Conservation (phyloP, 2,113 vertebrate species). For the Bujurquina vittata region DNA sequence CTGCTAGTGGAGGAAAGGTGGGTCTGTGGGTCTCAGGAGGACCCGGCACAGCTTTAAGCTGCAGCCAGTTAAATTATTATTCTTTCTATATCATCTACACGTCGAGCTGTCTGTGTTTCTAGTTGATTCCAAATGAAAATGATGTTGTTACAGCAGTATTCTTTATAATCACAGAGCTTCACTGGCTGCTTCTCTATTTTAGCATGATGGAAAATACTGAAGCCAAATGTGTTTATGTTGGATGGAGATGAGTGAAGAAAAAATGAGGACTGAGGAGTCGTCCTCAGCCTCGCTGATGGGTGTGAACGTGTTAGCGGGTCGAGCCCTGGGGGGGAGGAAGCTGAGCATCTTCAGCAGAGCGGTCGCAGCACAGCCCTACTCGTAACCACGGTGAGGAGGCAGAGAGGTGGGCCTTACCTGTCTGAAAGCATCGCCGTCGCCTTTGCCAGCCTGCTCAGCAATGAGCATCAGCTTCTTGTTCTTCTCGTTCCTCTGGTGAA, state of each 20-base stretch:
- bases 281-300: not conserved
- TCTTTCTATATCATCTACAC: not conserved
- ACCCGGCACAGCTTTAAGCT: not conserved
- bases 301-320: not conserved
- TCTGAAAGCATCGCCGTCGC: conserved; percentile 78
- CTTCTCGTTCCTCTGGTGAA: conserved; percentile 75
- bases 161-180: not conserved
- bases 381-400: not conserved
- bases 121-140: not conserved
- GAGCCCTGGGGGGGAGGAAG: not conserved
- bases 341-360: conserved; percentile 31
- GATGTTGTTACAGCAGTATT: not conserved
- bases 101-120: accelerated
- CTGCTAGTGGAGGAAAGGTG: not conserved
- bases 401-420: conserved; percentile 67
- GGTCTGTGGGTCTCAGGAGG: not conserved
- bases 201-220: not conserved
- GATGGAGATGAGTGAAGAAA: not conserved
- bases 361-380: not conserved
- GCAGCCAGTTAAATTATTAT: not conserved
- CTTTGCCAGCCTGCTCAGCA: conserved; percentile 77
- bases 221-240: not conserved
- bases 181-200: not conserved
- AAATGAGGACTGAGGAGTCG: not conserved
- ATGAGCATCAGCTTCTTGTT: conserved; percentile 73